A percentile compares a stretch with the other conserved stretches of the same genome.
Conservation (phyloP, 1,140 invertebrate species). For the Heliconius nattereri region DNA sequence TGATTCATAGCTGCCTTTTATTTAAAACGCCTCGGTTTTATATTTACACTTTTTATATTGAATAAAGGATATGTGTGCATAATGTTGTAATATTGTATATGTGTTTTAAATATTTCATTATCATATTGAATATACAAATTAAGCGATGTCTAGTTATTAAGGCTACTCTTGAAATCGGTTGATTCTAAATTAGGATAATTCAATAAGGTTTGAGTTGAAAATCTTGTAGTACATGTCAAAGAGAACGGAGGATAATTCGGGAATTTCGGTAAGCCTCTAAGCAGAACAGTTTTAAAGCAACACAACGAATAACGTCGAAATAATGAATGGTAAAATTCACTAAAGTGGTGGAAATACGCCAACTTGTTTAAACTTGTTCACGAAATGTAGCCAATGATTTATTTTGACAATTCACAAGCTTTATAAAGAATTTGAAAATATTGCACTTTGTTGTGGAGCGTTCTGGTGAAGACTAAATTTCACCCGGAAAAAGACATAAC, state of each 20-base stretch:
- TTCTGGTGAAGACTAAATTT: slow-evolving; percentile 14
- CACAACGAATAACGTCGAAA: slow-evolving; percentile 22
- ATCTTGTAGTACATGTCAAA: not conserved
- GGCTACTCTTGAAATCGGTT: not conserved
- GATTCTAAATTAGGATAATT: not conserved
- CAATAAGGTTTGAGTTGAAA: not conserved
- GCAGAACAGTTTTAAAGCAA: not conserved
- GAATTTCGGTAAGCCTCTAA: not conserved
- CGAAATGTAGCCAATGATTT: slow-evolving; percentile 27
- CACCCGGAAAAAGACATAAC: slow-evolving; percentile 5
- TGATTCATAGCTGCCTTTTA: slow-evolving; percentile 23
- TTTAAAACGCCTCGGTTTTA: not conserved
- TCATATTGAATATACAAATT: too few relatives aligned
- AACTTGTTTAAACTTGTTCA: slow-evolving; percentile 32
- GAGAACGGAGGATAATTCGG: not conserved
- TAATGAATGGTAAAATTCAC: slow-evolving; percentile 24
- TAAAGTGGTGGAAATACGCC: slow-evolving; percentile 27
- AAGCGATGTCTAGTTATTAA: too few relatives aligned
- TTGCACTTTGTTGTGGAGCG: not conserved
- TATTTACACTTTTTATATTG: not conserved
- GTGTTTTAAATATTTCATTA: not conserved
- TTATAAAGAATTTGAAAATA: slow-evolving; percentile 14
- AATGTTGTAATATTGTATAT: too few relatives aligned
- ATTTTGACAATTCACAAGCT: slow-evolving; percentile 22
- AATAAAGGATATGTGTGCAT: not conserved